A percentile compares a stretch with the other conserved stretches of the same genome.
These are phyloP conservation scores for Prosapia bicincta DNA, from an alignment of 2,888 invertebrate species.

Conservation along the genomic window DNA sequence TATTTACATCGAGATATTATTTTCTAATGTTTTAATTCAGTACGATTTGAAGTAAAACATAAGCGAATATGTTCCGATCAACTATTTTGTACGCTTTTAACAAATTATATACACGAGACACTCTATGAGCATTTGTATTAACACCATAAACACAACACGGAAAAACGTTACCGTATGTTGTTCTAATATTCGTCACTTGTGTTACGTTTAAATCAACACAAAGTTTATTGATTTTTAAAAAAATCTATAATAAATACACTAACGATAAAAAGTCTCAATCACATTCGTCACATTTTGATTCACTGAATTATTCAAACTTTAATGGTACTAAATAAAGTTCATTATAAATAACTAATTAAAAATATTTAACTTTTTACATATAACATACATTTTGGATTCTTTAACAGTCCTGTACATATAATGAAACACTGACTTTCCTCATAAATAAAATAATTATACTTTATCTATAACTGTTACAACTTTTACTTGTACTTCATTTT, in stretches of 20 bases:
- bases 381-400: background rate
- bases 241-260: background rate
- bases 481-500: too few relatives aligned
- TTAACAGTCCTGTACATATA: background rate
- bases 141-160: background rate
- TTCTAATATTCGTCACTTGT: background rate
- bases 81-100: conserved; percentile 24
- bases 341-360: background rate
- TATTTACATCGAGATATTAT: conserved; percentile 37
- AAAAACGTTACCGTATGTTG: background rate
- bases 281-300: background rate
- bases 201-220: background rate
- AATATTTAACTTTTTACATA: background rate
- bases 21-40: conserved; percentile 15
- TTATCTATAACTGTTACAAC: too few relatives aligned
- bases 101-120: conserved; percentile 17
- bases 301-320: background rate
- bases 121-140: conserved; percentile 5
- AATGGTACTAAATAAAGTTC: background rate
- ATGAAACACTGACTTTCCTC: background rate
- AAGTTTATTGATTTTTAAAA: background rate
- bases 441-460: background rate
- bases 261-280: background rate
- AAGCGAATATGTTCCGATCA: background rate
- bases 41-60: conserved; percentile 21